Evolutionary conservation across 1,140 invertebrate genomes (phyloP).

Genomic region (Drosophila serrata): DNA sequence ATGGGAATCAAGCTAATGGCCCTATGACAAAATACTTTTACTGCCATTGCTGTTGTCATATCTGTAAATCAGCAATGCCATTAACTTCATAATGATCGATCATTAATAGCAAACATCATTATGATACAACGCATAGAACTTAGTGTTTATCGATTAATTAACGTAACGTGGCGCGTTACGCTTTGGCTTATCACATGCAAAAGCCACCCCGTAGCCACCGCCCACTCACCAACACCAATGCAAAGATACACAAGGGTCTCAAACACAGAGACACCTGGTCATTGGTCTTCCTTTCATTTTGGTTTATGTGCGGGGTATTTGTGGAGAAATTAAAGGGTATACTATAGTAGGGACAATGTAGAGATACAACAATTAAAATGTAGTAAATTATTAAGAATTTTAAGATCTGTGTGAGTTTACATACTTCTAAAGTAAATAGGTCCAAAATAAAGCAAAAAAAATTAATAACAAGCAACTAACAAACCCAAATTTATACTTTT

Average conservation of each 20-base stretch:
- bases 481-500: neutral
- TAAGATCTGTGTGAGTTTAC: neutral
- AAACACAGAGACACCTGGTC: constrained; percentile 39
- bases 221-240: constrained; percentile 4
- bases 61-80: constrained; percentile 67
- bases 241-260: constrained; percentile 1
- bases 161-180: constrained; percentile 77
- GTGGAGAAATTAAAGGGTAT: neutral
- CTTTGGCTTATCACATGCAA: constrained; percentile 67
- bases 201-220: constrained; percentile 22
- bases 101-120: constrained; percentile 54
- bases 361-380: neutral
- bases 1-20: constrained; percentile 66
- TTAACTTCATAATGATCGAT: constrained; percentile 49
- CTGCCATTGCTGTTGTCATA: constrained; percentile 23
- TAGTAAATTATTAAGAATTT: too few relatives aligned
- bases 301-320: neutral
- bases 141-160: constrained; percentile 77
- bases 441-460: neutral
- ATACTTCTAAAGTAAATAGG: neutral
- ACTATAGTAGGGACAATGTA: neutral
- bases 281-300: constrained; percentile 30
- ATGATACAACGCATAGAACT: constrained; percentile 9
- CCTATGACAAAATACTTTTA: constrained; percentile 64
- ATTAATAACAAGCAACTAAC: neutral